Evolutionary conservation across 2,888 invertebrate species (phyloP).

Genomic region (Hemithea aestivaria): DNA sequence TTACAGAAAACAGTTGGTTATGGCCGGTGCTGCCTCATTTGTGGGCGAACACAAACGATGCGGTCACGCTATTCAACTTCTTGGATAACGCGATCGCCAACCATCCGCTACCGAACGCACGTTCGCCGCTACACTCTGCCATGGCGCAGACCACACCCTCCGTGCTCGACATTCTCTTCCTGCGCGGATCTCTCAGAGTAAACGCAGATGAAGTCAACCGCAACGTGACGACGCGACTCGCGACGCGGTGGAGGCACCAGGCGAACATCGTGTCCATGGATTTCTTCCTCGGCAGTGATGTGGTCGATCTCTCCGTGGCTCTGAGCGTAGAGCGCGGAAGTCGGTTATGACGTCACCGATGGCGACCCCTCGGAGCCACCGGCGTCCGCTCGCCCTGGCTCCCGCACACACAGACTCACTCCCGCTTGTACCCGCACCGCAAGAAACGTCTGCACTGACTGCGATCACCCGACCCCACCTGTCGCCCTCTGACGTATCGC

Average conservation of each 20-base stretch:
- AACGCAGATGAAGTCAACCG: conserved; percentile 84
- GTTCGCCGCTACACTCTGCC: conserved; percentile 79
- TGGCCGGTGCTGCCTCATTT: conserved; percentile 82
- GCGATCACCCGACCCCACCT: conserved; percentile 2
- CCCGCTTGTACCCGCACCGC: conserved; percentile 21
- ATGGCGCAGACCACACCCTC: conserved; percentile 88
- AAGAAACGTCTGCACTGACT: conserved; percentile 18
- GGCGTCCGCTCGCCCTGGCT: conserved; percentile 46
- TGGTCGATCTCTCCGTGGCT: conserved; percentile 82
- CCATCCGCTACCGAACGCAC: conserved; percentile 58
- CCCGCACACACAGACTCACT: conserved; percentile 36
- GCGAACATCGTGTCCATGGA: conserved; percentile 87
- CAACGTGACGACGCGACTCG: conserved; percentile 83
- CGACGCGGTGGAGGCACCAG: conserved; percentile 81
- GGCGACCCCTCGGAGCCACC: conserved; percentile 39
- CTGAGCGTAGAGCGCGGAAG: conserved; percentile 63
- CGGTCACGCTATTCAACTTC: conserved; percentile 55
- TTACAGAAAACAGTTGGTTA: conserved; percentile 79
- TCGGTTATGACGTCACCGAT: conserved; percentile 61
- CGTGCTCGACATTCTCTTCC: conserved; percentile 80
- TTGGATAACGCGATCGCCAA: conserved; percentile 60
- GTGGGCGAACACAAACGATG: conserved; percentile 80
- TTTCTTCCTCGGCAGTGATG: conserved; percentile 85
- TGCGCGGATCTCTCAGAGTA: conserved; percentile 80
- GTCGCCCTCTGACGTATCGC: conserved; percentile 6